phyloP scores from a whole-genome alignment of 2,888 invertebrate species.

The Sphecodes monilicornis region DNA sequence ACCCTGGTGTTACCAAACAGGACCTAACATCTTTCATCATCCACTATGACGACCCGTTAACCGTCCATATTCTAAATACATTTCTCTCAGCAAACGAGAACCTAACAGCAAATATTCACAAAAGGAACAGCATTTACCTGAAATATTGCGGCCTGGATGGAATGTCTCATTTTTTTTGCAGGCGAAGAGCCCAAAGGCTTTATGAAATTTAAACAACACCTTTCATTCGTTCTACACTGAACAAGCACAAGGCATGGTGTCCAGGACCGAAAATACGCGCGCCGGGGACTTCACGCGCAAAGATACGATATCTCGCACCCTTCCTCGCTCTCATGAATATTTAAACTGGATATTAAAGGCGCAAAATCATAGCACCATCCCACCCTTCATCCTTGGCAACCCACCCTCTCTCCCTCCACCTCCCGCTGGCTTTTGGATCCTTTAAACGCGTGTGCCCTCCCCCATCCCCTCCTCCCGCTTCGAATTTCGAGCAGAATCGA shows the following conservation, averaged over 20 bases:
- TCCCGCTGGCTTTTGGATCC: not conserved
- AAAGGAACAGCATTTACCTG: not conserved
- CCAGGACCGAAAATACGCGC: conserved; percentile 40
- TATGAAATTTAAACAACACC: conserved; percentile 51
- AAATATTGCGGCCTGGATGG: conserved; percentile 14
- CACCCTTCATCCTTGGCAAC: conserved; percentile 51
- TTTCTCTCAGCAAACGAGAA: not conserved
- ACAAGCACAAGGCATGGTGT: conserved; percentile 21
- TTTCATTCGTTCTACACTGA: conserved; percentile 47
- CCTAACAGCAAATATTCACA: not conserved
- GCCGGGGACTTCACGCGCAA: conserved; percentile 18
- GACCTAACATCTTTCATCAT: not conserved
- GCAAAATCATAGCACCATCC: conserved; percentile 78
- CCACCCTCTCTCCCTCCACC: conserved; percentile 19
- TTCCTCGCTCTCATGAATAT: conserved; percentile 80
- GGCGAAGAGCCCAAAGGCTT: conserved; percentile 3
- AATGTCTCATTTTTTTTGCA: conserved; percentile 39
- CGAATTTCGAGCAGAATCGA: conserved; percentile 68
- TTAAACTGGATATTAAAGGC: conserved; percentile 83
- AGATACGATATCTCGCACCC: conserved; percentile 35
- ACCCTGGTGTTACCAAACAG: not conserved
- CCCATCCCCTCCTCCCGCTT: conserved; percentile 10
- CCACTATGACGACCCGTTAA: not conserved
- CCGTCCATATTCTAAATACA: not conserved
- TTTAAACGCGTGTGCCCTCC: not conserved